Base-by-base conservation (phyloP, 2,797 vertebrate species). In the Siniperca scherzeri region DNA sequence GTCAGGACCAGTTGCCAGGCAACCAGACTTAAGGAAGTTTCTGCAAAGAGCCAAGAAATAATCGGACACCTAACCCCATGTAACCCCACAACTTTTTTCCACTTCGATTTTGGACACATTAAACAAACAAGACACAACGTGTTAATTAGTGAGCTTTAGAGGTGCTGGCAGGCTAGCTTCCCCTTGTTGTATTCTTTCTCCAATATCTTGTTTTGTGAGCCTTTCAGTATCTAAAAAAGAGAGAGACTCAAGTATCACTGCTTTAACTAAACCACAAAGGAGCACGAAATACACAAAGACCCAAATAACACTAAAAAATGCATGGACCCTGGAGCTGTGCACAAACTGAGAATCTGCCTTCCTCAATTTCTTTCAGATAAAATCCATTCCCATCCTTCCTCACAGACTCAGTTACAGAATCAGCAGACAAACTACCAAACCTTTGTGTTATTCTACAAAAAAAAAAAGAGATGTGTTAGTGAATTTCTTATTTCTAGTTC, bases 291-390 rank as follows among this genome's bases (percentile, higher is more conserved):
- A 79, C 80, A 88, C 71, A 77, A 76, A 86, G 79, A 87, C 73
- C 83, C 73, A 82, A 86, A 89, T 48, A 83, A 71, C 53, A 69
- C 65, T 84, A 68, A 90, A 88, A 90, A 79, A 88, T 90, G 80
- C 87, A 87, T 79, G 68, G 70, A 52, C 78, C 88, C 87, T 19
- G 75, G 59, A 85, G 90, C 87, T 67, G 75, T 74, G 61, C 83
- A 75, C 87, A 83, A 71, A 80, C 79, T 64, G 62, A 50, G 14
- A 62, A 42, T 64, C 67, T 65, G 61, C 80, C 59, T 81, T 77
- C 70, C 52, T 82, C 79, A 55, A 69, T 79, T 71, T 60, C 55
- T 57, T 57, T 81, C 57, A 73, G 55, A 80, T 27, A 6, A 76
- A 46, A 76, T 48, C 40, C 17, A 56, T 55, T 77, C 12, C 22